Percentiles rank a stretch among this genome's conserved stretches.
Evolutionary conservation across 2,797 vertebrate genomes (phyloP).

Genomic region (Gallinago nigripennis): DNA sequence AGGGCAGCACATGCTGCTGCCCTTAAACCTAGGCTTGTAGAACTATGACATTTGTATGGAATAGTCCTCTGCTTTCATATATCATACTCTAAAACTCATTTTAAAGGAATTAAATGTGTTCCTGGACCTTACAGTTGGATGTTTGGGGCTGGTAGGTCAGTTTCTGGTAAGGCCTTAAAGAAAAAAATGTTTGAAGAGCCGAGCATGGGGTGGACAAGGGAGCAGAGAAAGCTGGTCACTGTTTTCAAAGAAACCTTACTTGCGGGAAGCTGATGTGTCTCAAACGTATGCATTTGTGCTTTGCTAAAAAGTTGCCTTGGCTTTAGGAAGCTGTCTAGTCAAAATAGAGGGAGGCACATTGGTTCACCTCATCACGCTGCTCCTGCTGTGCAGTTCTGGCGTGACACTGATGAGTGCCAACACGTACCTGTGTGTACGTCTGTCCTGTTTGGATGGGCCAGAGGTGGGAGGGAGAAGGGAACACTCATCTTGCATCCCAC

Average conservation of each 20-base stretch:
- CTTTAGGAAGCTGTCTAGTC: background rate
- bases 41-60: background rate
- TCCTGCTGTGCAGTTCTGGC: background rate
- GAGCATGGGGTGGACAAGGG: background rate
- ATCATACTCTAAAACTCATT: background rate
- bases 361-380: background rate
- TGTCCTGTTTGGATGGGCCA: background rate
- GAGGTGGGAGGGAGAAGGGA: background rate
- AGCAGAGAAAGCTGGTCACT: background rate
- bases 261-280: background rate
- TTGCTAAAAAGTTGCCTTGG: background rate
- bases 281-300: background rate
- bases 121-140: background rate
- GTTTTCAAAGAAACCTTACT: background rate
- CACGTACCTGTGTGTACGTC: background rate
- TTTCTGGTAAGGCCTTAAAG: background rate
- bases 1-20: background rate
- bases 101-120: background rate
- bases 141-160: background rate
- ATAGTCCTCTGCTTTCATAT: background rate
- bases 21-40: background rate
- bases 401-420: accelerated
- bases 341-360: background rate
- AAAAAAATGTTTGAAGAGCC: background rate
- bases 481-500: background rate